phyloP scores from a whole-genome alignment of 2,888 invertebrate genomes.

The Mantis religiosa region DNA sequence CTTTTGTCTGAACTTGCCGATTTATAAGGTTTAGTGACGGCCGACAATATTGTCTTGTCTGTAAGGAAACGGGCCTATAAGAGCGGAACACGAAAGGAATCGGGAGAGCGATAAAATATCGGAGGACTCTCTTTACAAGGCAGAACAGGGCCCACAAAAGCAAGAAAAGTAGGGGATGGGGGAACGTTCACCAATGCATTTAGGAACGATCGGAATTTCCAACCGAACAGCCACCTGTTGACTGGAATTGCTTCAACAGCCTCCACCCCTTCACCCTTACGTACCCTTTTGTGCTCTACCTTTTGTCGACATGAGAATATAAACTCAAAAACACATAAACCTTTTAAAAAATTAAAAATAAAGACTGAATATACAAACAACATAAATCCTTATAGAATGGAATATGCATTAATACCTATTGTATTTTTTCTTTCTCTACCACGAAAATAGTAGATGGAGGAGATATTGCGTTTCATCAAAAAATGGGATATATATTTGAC shows the following conservation, averaged over 20 bases:
- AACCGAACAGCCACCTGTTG: constrained; percentile 25
- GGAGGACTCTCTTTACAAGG: not conserved
- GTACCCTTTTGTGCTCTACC: not conserved
- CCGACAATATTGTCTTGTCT: not conserved
- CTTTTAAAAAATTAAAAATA: no score
- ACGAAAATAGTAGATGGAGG: no score
- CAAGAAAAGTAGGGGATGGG: not conserved
- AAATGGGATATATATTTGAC: no score
- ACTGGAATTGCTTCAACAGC: not conserved
- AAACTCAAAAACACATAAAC: no score
- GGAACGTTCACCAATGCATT: constrained; percentile 12
- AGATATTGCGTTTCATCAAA: no score
- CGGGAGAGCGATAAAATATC: not conserved
- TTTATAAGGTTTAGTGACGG: not conserved
- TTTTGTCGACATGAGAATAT: not conserved
- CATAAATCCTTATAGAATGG: no score
- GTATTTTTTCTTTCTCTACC: no score
- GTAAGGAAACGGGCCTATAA: not conserved
- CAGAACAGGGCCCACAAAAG: not conserved
- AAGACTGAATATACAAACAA: no score
- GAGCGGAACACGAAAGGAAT: not conserved
- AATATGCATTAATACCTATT: no score
- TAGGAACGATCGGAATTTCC: constrained; percentile 27
- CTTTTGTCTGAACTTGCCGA: not conserved
- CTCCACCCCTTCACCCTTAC: not conserved